Evolutionary conservation across 2,113 vertebrate species (phyloP).

Genomic region (Austrofundulus limnaeus): DNA sequence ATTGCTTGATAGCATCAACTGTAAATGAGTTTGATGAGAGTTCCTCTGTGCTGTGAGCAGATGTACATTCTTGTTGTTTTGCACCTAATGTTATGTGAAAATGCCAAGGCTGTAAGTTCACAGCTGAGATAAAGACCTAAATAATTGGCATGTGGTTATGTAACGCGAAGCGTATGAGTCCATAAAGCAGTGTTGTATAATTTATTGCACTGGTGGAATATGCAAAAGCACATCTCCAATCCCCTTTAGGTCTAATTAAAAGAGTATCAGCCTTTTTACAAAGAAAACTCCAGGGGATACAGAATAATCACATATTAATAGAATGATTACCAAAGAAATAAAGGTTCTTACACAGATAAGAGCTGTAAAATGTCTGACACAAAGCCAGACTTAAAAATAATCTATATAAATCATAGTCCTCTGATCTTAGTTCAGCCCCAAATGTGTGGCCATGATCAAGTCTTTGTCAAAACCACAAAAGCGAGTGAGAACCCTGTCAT

Average conservation of each 20-base stretch:
- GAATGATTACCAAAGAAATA: slow-evolving; percentile 74
- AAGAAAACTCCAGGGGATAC: slow-evolving; percentile 62
- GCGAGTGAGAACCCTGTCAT: background rate
- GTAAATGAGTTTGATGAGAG: slow-evolving; percentile 30
- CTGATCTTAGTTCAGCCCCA: slow-evolving; percentile 40
- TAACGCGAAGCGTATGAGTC: slow-evolving; percentile 42
- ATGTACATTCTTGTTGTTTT: slow-evolving; percentile 12
- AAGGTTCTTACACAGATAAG: slow-evolving; percentile 58
- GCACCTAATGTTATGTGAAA: slow-evolving; percentile 38
- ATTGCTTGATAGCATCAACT: background rate
- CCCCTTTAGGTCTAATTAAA: slow-evolving; percentile 78
- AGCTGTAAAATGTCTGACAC: slow-evolving; percentile 41
- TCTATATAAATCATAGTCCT: slow-evolving; percentile 31
- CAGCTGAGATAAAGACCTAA: slow-evolving; percentile 57
- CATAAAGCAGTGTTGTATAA: slow-evolving; percentile 64
- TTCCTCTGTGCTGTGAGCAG: slow-evolving; percentile 6
- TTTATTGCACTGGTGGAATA: slow-evolving; percentile 65
- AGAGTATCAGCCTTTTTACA: slow-evolving; percentile 70
- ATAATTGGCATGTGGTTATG: slow-evolving; percentile 62
- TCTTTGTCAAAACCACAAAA: slow-evolving; percentile 2
- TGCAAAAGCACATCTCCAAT: slow-evolving; percentile 67
- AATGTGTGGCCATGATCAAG: slow-evolving; percentile 25
- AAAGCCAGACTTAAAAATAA: slow-evolving; percentile 37
- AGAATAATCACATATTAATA: slow-evolving; percentile 73
- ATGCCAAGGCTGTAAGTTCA: slow-evolving; percentile 49